Evolutionary conservation across 2,888 invertebrate species (phyloP), one percentile per base, ranked within the genome.

Genomic region (Caenorhabditis doughertyi): DNA sequence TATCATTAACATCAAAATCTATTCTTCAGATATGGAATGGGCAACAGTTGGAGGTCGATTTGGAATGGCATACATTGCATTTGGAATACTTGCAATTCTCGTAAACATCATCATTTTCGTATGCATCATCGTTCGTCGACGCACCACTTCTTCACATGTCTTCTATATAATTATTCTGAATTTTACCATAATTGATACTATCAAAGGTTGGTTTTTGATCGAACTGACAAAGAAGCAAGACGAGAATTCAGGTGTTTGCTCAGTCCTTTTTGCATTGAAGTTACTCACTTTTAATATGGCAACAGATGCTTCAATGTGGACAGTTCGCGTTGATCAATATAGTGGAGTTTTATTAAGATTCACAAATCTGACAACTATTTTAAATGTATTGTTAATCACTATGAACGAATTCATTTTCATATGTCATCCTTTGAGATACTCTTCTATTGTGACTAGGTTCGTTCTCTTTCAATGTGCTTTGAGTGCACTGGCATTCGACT

Each of bases 121-220:
- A 16, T 81, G 80, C 53, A 68, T 85, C n/a, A 62, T 82, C 13
- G 25, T 82, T 13, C 73, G 82, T 39, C 76, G 83, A 70, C 29
- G 84, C n/a, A 81, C 71, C 32, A 76, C 77, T 7, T 85, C 83
- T 11, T 79, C 79, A 2, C 88, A 89, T 71, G 87, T 85, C 32
- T 89, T 89, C 84, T 89, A 89, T 72, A 71, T 88, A 4, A 85
- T 89, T 67, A 85, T 89, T 35, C 79, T 87, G 39, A 89, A 89
- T 74, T 89, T 89, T 60, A 84, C 86, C 23, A 71, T 88, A 39
- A 87, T 89, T 60, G 89, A 89, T 73, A 81, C 73, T 39, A 77
- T 88, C 64, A 88, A 88, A 85, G 88, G 89, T 82, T 11, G 23
- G 55, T 18, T 39, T 11, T 32, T 56, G 60, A 8, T 47, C 44